Base-by-base conservation (phyloP, 2,888 invertebrate species). In the Ptycholaimellus sp. region DNA sequence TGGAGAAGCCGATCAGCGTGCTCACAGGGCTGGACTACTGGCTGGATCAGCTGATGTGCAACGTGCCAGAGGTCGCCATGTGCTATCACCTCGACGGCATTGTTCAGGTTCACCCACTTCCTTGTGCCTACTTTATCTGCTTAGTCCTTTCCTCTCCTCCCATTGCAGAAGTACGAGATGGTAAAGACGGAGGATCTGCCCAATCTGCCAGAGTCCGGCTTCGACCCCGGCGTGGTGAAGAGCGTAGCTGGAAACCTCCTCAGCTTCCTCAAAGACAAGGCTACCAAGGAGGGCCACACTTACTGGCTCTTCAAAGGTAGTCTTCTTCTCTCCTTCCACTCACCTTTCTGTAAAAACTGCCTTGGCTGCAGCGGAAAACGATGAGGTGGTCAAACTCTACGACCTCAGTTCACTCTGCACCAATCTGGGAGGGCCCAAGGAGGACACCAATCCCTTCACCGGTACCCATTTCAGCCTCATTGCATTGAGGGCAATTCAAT, bases 21-120 rank as follows among this genome's bases (percentile, higher is more conserved):
- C 62, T 90, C 3, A 87, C 85, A 0, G 81, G 80, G 1, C 74
- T 83, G 32, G 82, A 83, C 59, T 81, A 81, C 53, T 83, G 85
- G 83, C 63, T 90, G 2, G 87, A 90, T 55, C 90, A 90, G 60
- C 65, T 90, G 1, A 87, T 90, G 85, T 85, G 83, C 48, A 85
- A 85, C 52, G 85, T 90, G 0, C 87, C 87, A 0, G 87, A 87
- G 60, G 78, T 90, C 0, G 72, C 83, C 0, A 87, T 90, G 85
- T 80, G 79, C 54, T 87, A 82, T 59, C 87, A 90, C 58, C 59
- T 83, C 23, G 54, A 63, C 46, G 65, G 65, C 19, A 60, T 65
- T 41, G 63, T 66, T 7, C 57, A 63, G 58, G 61, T 61, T 40
- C 3, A 4, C 11, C 14, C 3, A 17, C n/a, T 33, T 40, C 29